Evolutionary conservation across 1,140 invertebrate species (phyloP), one percentile per base, ranked within the genome.

Genomic region (Plutomurus gul): DNA sequence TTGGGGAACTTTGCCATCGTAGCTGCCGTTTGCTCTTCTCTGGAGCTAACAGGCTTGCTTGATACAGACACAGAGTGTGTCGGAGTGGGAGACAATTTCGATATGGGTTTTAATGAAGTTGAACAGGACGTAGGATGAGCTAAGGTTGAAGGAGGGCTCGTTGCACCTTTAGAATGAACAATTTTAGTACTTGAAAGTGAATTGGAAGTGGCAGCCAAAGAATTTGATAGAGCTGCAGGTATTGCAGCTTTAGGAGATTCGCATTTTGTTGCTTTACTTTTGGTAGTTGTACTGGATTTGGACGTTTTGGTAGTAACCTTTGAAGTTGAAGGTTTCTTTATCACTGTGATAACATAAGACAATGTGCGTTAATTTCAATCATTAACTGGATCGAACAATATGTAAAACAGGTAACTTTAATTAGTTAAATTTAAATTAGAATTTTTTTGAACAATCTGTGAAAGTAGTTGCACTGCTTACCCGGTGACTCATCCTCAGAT

Each of bases 1-100:
- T 78, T 82, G 8, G 82, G 71, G 30, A 78, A 81, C 43, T 79
- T 79, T 37, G 78, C 74, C 78, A 82, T 77, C 65, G 77, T 65
- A 74, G 74, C 77, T 49, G 75, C 77, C 6, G 81, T 51, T 70
- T 82, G 81, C 46, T 79, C 70, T 18, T 79, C 75, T 16, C 30
- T 43, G 20, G 37, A 10, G 37, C 56, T 13, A 11, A 74, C 75
- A 3, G 22, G 36, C 40, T 30, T 65, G 27, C 10, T 65, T 7
- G 30, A 36, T 0, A 30, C n/a, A 4, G 27, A n/a, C 3, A 27
- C n/a, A 20, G 49, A 49, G 1, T 25, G 3, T 56, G 18, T 56
- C 27, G 33, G 47, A 60, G 27, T 60, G 11, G 46, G 20, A 25
- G 73, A 75, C 10, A 20, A 10, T 49, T 20, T 46, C 10, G 20